Base-by-base conservation (phyloP, 2,113 vertebrate genomes). In the Acrocephalus kingi region DNA sequence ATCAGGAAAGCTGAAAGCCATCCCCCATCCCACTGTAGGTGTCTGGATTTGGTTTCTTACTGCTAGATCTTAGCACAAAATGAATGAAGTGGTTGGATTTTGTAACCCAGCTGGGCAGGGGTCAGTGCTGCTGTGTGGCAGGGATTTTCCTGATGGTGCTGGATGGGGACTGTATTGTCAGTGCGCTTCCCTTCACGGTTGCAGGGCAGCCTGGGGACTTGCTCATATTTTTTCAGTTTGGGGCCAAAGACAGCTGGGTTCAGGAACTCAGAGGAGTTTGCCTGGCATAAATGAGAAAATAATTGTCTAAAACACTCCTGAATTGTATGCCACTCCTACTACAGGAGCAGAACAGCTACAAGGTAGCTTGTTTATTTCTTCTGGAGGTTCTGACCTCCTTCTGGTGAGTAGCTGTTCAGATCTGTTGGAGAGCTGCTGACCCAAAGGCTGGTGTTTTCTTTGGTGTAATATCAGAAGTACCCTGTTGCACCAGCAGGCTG, bases 181-280 rank as follows among this genome's bases (percentile, higher is more conserved):
- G 12, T 9, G n/a, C 49, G 33, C 66, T 83, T 68, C 48, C 41
- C 63, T 41, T 81, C n/a, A 7, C 0, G 6, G 64, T 14, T 69
- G 75, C 77, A 77, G 73, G 79, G 73, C 75, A 81, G 79, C 76
- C 80, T 68, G 14, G 80, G 73, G 45, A 94, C 49, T 90, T 86
- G 35, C 76, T 92, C 9, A 1, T 80, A 7, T 75, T 77, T 92
- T 92, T 90, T 86, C 63, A 58, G 41, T 84, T 61, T 73, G 69
- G 49, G 94, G 69, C 92, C 90, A 90, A 96, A 93, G 93, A 90
- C n/a, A 61, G 3, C 56, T 61, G 61, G 33, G 56, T 68, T 93
- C 56, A 75, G 54, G 56, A 93, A 80, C 76, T 89, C 59, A 3
- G 31, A 81, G 56, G 79, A 80, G 52, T 89, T 86, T 81, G 31